Evolutionary conservation across 2,113 vertebrate genomes (phyloP), one percentile per base, ranked within the genome.

Genomic region (Scomber colias): DNA sequence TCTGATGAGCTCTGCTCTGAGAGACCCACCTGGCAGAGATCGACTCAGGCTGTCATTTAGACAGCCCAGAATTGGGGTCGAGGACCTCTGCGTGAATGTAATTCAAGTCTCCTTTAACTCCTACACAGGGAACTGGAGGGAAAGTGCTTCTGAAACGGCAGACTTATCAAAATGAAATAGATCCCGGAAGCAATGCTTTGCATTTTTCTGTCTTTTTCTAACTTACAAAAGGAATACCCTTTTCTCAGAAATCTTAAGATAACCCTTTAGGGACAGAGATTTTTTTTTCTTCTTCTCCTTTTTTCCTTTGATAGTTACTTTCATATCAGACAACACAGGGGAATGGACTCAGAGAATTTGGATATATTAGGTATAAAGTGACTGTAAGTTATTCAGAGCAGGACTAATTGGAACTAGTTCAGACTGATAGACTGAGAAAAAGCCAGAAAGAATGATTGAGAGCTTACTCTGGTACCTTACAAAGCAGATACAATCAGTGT

Each of bases 11-110:
- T 73, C 74, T 0, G 21, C 56, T 74, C 15, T 14, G 13, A 71
- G 72, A 82, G 19, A 44, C 70, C 62, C 71, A 86, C 73, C 84
- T 77, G 76, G 67, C 75, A 82, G 77, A 84, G 87, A 90, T 84
- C 35, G 55, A 89, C 86, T 89, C 62, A 71, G 84, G 64, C 87
- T 83, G 83, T 89, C 87, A 88, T 86, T 91, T 83, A 87, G 66
- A 86, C 54, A 81, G 71, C 64, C 50, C 35, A 71, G 63, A 71
- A 93, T 89, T 90, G 92, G 78, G 90, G 86, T 93, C 79, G 13
- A 75, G 64, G 83, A 92, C 82, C 77, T 84, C 71, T 24, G 71
- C 9, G 9, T 77, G 67, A 75, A 78, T 77, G 59, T 72, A 89
- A 90, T 86, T 82, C 72, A 80, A 77, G 61, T 35, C 74, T 82